Percentiles rank a stretch among this genome's conserved stretches.
Evolutionary conservation across 2,888 invertebrate genomes (phyloP).

Genomic region (Mythimna albipuncta): DNA sequence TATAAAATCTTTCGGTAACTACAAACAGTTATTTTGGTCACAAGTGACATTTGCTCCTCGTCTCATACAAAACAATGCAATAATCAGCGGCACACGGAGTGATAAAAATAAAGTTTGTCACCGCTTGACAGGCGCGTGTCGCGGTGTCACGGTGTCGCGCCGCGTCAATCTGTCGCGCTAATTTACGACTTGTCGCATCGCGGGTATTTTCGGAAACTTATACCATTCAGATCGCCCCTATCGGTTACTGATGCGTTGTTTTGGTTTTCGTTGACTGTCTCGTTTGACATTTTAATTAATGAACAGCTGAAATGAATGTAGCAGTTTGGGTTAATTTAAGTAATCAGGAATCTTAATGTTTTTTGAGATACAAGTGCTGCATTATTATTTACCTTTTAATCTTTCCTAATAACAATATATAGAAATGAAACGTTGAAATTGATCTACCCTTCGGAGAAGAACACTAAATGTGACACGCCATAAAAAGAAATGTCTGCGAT

Average conservation of each 20-base stretch:
- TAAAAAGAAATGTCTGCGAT: conserved; percentile 28
- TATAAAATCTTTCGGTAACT: not conserved
- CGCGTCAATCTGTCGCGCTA: conserved; percentile 78
- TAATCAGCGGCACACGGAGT: conserved; percentile 49
- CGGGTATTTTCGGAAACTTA: conserved; percentile 62
- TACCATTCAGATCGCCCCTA: conserved; percentile 55
- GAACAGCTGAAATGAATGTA: conserved; percentile 14
- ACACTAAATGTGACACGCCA: conserved; percentile 1
- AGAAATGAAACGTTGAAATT: not conserved
- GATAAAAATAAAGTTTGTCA: conserved; percentile 73
- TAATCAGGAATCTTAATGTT: conserved; percentile 2
- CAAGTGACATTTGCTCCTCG: conserved; percentile 29
- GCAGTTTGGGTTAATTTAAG: conserved; percentile 28
- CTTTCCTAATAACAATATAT: not conserved
- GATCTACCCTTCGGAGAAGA: conserved; percentile 1
- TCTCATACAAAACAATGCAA: conserved; percentile 54
- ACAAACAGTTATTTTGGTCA: conserved; percentile 23
- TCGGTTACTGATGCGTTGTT: conserved; percentile 59
- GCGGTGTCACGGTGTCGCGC: conserved; percentile 72
- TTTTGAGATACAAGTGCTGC: not conserved
- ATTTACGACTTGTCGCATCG: conserved; percentile 72
- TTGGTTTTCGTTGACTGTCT: conserved; percentile 39
- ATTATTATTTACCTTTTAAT: not conserved
- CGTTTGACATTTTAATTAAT: conserved; percentile 52
- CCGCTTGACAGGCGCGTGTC: conserved; percentile 69